Conservation (phyloP, 2,113 vertebrate species). For the Ariopsis seemanni region DNA sequence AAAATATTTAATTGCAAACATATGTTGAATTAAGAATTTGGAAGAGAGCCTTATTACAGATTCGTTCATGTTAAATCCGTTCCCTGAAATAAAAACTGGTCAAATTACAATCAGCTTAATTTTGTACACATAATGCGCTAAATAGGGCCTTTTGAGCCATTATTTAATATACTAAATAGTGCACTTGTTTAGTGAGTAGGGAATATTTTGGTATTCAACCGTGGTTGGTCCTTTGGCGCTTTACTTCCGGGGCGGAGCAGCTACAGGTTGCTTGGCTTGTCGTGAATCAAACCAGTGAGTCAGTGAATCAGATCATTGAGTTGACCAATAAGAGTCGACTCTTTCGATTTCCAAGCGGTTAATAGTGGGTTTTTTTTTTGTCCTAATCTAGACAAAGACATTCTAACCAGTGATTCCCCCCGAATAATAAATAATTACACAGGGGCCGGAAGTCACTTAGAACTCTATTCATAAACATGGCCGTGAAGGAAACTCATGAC, state of each 20-base stretch:
- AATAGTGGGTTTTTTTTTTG: neutral
- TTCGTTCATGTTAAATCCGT: neutral
- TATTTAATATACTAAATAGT: neutral
- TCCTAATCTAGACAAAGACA: neutral
- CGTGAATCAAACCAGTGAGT: neutral
- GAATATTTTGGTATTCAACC: neutral
- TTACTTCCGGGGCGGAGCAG: constrained; percentile 46
- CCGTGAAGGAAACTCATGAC: neutral
- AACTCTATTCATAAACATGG: neutral
- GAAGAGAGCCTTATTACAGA: neutral
- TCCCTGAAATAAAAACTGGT: neutral
- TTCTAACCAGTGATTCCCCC: too few relatives aligned
- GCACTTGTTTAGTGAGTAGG: neutral
- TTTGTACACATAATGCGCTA: neutral
- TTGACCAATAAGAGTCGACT: neutral
- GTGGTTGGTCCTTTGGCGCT: neutral
- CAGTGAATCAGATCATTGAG: neutral
- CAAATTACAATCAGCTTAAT: neutral
- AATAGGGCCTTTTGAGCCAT: neutral
- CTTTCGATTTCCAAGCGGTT: neutral
- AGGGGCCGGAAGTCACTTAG: neutral
- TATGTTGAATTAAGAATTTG: neutral
- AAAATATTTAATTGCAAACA: neutral
- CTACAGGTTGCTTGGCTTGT: constrained; percentile 45
- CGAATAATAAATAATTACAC: neutral